Evolutionary conservation across 1,140 invertebrate species (phyloP).

Genomic region (Platorchestia sp.): DNA sequence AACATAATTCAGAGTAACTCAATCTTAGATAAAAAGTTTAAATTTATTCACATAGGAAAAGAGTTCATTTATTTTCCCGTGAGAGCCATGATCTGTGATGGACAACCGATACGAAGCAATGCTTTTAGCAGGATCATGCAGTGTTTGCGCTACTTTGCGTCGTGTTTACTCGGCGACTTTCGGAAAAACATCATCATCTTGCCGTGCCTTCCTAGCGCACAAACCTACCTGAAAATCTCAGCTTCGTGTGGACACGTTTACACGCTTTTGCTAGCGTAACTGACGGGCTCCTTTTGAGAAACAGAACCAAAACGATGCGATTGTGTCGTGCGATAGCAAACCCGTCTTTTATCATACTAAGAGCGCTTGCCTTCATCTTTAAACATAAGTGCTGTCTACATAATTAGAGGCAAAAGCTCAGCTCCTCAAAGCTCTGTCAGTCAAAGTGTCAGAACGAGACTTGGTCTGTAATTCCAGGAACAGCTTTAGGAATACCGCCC

Average conservation of each 20-base stretch:
- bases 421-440: not conserved
- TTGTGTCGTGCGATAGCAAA: not conserved
- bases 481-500: conserved; percentile 28
- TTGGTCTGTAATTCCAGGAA: conserved; percentile 14
- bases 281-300: not conserved
- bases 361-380: not conserved
- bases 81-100: not conserved
- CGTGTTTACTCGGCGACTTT: not conserved
- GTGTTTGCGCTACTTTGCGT: not conserved
- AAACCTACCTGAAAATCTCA: not conserved
- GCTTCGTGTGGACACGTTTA: not conserved
- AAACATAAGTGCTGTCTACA: conserved; percentile 32
- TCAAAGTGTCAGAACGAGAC: conserved; percentile 41
- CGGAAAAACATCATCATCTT: not conserved
- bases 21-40: not conserved
- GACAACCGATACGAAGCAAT: not conserved
- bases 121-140: not conserved
- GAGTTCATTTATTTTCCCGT: not conserved
- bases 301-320: not conserved
- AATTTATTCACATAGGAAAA: not conserved
- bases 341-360: not conserved
- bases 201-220: not conserved
- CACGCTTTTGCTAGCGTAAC: not conserved
- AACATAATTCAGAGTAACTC: no score
- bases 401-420: conserved; percentile 15